Conservation (phyloP, 92 coral and sea anemone species). For the Nematostella vectensis region DNA sequence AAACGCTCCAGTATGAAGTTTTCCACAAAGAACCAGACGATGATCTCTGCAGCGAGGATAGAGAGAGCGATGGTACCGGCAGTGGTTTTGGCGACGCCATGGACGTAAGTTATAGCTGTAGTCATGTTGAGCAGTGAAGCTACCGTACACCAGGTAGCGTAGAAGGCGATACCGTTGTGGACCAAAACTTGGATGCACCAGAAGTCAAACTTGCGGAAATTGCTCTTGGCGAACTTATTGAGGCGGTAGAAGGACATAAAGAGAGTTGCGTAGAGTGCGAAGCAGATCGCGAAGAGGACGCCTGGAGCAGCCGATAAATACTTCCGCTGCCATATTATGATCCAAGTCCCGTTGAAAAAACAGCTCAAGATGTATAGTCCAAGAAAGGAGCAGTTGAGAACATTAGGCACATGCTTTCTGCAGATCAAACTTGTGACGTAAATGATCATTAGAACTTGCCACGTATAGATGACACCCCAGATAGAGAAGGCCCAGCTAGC, state of each 20-base stretch:
- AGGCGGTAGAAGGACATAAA: constrained; percentile 42
- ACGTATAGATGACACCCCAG: constrained; percentile 77
- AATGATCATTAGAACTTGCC: constrained; percentile 59
- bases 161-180: constrained; percentile 73
- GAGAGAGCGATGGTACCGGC: constrained; percentile 53
- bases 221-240: constrained; percentile 23
- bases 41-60: constrained; percentile 59
- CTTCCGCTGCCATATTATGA: constrained; percentile 46
- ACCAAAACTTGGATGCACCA: constrained; percentile 48
- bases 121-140: constrained; percentile 73
- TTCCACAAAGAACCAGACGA: constrained; percentile 72
- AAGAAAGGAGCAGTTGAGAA: constrained; percentile 40
- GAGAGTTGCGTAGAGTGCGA: constrained; percentile 39
- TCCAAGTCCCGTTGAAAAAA: constrained; percentile 47
- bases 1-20: constrained; percentile 48
- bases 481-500: constrained; percentile 90
- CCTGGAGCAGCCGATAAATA: constrained; percentile 32
- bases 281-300: constrained; percentile 33
- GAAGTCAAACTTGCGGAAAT: constrained; percentile 34
- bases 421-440: constrained; percentile 63
- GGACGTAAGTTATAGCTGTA: constrained; percentile 64
- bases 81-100: constrained; percentile 35
- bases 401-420: constrained; percentile 27
- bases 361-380: constrained; percentile 35
- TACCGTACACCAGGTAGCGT: constrained; percentile 74